Conservation (phyloP, 2,888 invertebrate species). For the Scelioninae gen. 1 region DNA sequence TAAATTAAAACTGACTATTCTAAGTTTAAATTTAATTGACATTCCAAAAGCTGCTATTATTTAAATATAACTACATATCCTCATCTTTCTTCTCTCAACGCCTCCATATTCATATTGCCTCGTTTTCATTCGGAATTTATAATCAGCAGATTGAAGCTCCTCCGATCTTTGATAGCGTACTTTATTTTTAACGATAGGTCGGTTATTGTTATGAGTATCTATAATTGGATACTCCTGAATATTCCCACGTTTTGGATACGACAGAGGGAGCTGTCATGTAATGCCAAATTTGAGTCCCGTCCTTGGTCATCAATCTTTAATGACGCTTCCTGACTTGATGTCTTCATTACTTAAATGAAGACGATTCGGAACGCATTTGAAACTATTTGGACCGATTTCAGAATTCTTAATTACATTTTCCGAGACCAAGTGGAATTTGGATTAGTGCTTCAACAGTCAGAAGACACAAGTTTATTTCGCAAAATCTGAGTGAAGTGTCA, state of each 20-base stretch:
- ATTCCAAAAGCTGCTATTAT: too few species aligned
- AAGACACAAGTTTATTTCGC: too few species aligned
- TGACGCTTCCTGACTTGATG: constrained; percentile 33
- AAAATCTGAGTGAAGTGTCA: too few species aligned
- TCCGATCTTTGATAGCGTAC: constrained; percentile 28
- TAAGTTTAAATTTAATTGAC: too few species aligned
- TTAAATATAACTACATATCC: too few species aligned
- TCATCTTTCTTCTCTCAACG: constrained; percentile 74
- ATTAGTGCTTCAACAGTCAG: neutral
- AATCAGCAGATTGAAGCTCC: constrained; percentile 31
- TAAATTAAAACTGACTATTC: too few species aligned
- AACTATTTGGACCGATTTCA: constrained; percentile 33
- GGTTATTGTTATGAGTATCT: constrained; percentile 21
- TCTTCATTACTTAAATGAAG: constrained; percentile 30
- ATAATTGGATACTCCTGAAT: constrained; percentile 27
- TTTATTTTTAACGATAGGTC: constrained; percentile 2
- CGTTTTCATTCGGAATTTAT: constrained; percentile 26
- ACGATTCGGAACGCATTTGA: constrained; percentile 1
- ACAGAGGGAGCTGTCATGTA: neutral
- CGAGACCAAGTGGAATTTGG: constrained; percentile 10
- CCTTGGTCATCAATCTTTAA: constrained; percentile 50
- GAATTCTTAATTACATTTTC: constrained; percentile 16
- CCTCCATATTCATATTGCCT: constrained; percentile 44
- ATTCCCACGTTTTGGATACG: constrained; percentile 33
- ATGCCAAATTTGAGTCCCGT: constrained; percentile 29